Conservation (phyloP, 2,113 vertebrate genomes). For the Steatornis caripensis region DNA sequence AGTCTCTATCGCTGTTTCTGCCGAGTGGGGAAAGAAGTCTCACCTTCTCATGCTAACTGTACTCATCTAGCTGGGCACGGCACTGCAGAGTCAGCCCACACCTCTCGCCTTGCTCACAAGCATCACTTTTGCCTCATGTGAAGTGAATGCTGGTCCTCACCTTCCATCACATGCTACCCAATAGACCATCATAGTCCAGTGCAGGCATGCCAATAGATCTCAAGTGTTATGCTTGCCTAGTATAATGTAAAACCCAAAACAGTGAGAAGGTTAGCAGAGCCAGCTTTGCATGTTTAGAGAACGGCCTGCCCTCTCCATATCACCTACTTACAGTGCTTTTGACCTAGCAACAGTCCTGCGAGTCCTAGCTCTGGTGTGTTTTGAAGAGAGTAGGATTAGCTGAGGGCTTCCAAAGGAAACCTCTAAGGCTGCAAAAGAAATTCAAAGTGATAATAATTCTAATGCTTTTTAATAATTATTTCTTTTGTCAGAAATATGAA, state of each 20-base stretch:
- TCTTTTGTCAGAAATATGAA: slow-evolving; percentile 8
- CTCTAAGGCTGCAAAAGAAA: not conserved
- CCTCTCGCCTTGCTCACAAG: not conserved
- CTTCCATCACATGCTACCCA: not conserved
- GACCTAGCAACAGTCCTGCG: not conserved
- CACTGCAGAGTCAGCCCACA: not conserved
- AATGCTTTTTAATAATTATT: slow-evolving; percentile 28
- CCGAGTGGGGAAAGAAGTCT: not conserved
- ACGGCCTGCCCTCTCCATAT: not conserved
- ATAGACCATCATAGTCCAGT: rapidly evolving
- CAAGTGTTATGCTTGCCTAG: not conserved
- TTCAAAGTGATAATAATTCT: not conserved
- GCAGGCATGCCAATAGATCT: not conserved
- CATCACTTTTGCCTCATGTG: not conserved
- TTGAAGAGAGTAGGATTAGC: not conserved
- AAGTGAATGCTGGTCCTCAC: not conserved
- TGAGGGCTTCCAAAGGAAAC: not conserved
- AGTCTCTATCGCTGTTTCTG: not conserved
- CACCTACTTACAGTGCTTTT: not conserved
- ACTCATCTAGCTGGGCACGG: not conserved
- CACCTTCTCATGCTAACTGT: not conserved
- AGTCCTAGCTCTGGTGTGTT: not conserved
- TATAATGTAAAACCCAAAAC: not conserved
- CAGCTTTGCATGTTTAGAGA: not conserved
- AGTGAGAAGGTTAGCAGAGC: not conserved